Percentiles rank a stretch among this genome's conserved stretches.
phyloP scores from a whole-genome alignment of 2,888 invertebrate species.

The Boloria selene region DNA sequence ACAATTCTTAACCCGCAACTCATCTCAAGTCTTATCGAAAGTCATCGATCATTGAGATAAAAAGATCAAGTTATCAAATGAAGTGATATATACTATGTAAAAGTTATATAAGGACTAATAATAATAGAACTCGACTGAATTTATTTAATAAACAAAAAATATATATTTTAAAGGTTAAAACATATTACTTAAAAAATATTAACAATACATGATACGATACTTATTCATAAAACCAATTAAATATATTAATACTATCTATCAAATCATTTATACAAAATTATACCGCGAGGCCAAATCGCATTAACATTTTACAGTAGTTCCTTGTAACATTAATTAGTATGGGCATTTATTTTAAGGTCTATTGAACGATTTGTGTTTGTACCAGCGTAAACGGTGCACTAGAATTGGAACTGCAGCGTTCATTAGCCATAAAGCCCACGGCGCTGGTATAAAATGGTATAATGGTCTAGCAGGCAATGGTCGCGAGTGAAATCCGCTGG shows the following conservation, averaged over 20 bases:
- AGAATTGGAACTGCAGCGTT: conserved; percentile 32
- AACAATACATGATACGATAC: too few relatives aligned
- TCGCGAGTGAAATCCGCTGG: conserved; percentile 71
- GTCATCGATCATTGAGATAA: conserved; percentile 41
- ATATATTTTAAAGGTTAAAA: too few relatives aligned
- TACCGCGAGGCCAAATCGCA: background rate
- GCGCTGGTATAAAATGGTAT: conserved; percentile 59
- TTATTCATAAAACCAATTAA: too few relatives aligned
- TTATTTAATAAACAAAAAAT: too few relatives aligned
- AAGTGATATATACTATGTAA: conserved; percentile 1
- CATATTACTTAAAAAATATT: too few relatives aligned
- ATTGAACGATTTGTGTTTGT: conserved; percentile 19
- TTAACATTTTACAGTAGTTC: conserved; percentile 13
- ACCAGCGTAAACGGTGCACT: conserved; percentile 9
- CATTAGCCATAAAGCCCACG: conserved; percentile 41
- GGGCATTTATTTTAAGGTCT: conserved; percentile 21
- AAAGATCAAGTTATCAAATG: conserved; percentile 27
- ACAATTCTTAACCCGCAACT: background rate
- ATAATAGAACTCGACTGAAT: background rate
- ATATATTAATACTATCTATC: too few relatives aligned
- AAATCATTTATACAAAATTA: background rate
- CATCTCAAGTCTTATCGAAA: conserved; percentile 43
- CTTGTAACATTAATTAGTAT: conserved; percentile 12
- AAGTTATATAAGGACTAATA: conserved; percentile 12
- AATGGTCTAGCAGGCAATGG: conserved; percentile 52